Conservation (phyloP, 2,113 vertebrate species). For the Myotis davidii region DNA sequence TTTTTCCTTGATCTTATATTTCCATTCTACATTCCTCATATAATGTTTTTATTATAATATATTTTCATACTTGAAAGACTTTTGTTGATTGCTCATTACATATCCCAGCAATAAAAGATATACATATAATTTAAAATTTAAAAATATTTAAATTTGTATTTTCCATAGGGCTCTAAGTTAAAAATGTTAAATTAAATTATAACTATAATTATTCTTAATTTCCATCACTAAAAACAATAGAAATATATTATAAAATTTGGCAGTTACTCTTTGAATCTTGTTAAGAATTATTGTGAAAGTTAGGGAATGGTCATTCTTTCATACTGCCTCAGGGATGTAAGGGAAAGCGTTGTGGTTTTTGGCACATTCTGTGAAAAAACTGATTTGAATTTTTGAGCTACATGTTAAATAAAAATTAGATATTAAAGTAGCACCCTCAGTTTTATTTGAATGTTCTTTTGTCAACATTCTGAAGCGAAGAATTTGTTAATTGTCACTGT, state of each 20-base stretch:
- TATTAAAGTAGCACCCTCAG: not conserved
- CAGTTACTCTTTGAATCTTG: not conserved
- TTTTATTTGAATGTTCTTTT: not conserved
- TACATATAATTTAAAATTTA: not conserved
- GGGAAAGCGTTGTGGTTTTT: not conserved
- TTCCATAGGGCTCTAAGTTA: not conserved
- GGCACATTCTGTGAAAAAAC: not conserved
- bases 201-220: not conserved
- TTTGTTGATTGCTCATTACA: not conserved
- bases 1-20: not conserved
- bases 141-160: not conserved
- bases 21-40: not conserved
- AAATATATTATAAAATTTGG: not conserved
- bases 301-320: not conserved
- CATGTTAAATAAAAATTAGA: not conserved
- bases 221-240: not conserved
- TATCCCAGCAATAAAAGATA: not conserved
- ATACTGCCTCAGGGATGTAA: not conserved
- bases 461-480: not conserved
- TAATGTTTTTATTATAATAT: not conserved
- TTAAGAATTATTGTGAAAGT: not conserved
- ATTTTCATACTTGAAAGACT: not conserved
- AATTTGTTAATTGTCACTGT: not conserved
- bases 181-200: slow-evolving; percentile 1
- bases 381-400: not conserved